Percentiles rank a stretch among this genome's conserved stretches.
These are phyloP conservation scores for Atrichornis clamosus DNA, from an alignment of 2,113 vertebrate genomes.

Conservation along the genomic window DNA sequence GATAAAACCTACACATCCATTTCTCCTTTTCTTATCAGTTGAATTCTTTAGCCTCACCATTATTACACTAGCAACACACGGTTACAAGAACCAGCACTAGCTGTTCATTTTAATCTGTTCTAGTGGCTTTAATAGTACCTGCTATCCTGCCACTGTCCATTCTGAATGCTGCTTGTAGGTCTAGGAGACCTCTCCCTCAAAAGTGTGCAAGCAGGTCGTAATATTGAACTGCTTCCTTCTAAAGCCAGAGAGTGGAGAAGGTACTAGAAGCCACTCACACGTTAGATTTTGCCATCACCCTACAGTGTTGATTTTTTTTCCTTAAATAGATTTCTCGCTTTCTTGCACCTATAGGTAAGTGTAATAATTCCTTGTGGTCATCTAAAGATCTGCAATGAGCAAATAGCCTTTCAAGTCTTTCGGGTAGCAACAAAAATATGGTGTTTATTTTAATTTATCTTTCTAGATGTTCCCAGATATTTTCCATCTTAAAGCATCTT, in stretches of 20 bases:
- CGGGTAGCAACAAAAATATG: not conserved
- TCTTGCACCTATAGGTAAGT: not conserved
- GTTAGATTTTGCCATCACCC: not conserved
- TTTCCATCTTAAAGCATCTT: not conserved
- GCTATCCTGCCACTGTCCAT: not conserved
- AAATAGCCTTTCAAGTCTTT: not conserved
- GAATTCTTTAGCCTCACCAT: not conserved
- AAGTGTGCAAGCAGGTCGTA: not conserved
- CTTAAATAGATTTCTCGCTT: not conserved
- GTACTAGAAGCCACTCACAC: not conserved
- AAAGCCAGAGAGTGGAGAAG: not conserved
- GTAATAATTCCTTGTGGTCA: not conserved
- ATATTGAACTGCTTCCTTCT: not conserved
- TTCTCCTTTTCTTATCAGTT: not conserved
- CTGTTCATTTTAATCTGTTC: not conserved
- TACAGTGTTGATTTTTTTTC: not conserved
- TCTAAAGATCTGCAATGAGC: not conserved
- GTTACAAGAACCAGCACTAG: not conserved
- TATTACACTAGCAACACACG: not conserved
- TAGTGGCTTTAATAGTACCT: not conserved
- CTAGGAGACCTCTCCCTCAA: not conserved
- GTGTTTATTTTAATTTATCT: not conserved
- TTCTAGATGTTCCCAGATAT: not conserved
- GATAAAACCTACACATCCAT: not conserved
- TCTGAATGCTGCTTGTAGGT: not conserved